A percentile compares a stretch with the other conserved stretches of the same genome.
Conservation (phyloP, 2,113 vertebrate genomes). For the Psephotus haematonotus region DNA sequence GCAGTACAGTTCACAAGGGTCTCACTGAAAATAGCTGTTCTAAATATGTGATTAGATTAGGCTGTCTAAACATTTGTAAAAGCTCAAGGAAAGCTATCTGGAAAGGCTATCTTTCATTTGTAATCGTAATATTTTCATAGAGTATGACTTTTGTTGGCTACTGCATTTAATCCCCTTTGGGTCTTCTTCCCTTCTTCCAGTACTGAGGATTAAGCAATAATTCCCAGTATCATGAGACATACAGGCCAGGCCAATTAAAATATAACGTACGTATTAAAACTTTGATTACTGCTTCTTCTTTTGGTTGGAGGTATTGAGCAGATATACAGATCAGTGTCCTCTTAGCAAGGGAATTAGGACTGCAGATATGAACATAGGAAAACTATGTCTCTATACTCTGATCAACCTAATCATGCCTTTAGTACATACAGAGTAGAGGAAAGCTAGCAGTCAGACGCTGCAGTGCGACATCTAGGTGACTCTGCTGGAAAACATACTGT, state of each 20-base stretch:
- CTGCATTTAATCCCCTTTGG: not conserved
- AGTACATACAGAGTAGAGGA: not conserved
- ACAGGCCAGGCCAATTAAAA: not conserved
- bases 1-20: constrained; percentile 49
- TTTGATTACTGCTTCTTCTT: not conserved
- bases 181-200: not conserved
- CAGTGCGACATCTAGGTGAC: not conserved
- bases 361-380: not conserved
- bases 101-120: constrained; percentile 41
- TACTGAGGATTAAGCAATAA: constrained; percentile 14
- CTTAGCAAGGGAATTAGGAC: not conserved
- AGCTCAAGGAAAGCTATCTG: constrained; percentile 51
- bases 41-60: constrained; percentile 53
- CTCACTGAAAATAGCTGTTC: constrained; percentile 65
- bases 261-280: not conserved
- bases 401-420: not conserved
- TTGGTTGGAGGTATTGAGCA: not conserved
- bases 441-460: not conserved
- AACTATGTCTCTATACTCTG: not conserved
- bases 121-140: constrained; percentile 11
- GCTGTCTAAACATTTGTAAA: constrained; percentile 59
- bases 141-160: not conserved
- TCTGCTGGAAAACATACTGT: not conserved
- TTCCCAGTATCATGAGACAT: not conserved
- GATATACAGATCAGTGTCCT: not conserved